Percentiles rank a stretch among this genome's conserved stretches.
phyloP scores from a whole-genome alignment of 2,113 vertebrate genomes.

The Prunella himalayana region DNA sequence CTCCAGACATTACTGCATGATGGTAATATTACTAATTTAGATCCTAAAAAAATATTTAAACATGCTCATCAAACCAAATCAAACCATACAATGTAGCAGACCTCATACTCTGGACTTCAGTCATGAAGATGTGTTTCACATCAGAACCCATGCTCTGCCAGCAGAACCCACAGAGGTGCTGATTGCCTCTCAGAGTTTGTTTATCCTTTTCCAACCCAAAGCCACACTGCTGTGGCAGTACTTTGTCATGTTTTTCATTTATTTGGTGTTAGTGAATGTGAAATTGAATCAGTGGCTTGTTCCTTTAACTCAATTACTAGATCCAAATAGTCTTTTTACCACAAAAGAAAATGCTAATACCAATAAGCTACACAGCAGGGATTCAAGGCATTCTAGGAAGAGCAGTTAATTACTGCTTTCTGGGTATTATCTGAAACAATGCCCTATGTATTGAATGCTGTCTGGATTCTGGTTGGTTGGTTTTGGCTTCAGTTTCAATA shows the following conservation, averaged over 20 bases:
- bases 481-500: background rate
- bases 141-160: background rate
- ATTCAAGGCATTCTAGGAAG: background rate
- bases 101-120: background rate
- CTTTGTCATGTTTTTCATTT: background rate
- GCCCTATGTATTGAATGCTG: background rate
- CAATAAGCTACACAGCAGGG: background rate
- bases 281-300: background rate
- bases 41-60: background rate
- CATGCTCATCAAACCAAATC: background rate
- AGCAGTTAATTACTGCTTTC: background rate
- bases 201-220: background rate
- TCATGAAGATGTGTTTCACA: background rate
- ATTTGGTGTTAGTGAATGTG: background rate
- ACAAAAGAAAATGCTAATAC: background rate
- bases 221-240: background rate
- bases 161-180: background rate
- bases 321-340: background rate
- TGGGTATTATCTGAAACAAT: background rate
- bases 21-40: background rate
- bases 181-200: background rate
- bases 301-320: background rate
- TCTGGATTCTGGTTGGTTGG: background rate
- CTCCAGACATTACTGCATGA: background rate
- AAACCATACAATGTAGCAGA: background rate